These are phyloP conservation scores for Sussaba pulchella DNA, from an alignment of 2,888 invertebrate genomes.

Conservation along the genomic window DNA sequence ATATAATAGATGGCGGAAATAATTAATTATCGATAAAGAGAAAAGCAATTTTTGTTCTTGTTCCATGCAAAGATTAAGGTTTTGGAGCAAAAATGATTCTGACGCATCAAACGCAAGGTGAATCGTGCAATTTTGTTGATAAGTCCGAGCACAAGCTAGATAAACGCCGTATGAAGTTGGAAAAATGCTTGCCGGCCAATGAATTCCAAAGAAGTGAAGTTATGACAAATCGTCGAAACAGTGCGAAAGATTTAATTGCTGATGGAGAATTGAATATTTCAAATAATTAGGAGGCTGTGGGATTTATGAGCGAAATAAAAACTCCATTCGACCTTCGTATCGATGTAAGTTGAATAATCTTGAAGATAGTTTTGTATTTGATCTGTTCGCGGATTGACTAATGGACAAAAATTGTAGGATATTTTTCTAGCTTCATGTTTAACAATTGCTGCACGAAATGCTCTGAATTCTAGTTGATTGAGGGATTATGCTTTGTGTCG, in stretches of 20 bases:
- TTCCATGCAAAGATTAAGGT: background rate
- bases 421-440: too few relatives aligned
- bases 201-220: background rate
- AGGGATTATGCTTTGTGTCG: too few relatives aligned
- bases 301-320: background rate
- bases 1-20: background rate
- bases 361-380: background rate
- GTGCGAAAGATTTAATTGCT: background rate
- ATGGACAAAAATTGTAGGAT: too few relatives aligned
- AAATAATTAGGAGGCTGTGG: background rate
- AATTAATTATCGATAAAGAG: background rate
- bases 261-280: background rate
- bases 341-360: conserved; percentile 12
- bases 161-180: background rate
- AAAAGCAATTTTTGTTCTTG: background rate
- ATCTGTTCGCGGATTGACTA: too few relatives aligned
- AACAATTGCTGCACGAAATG: too few relatives aligned
- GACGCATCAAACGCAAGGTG: conserved; percentile 41
- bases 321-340: background rate
- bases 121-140: conserved; percentile 33
- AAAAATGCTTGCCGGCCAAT: background rate
- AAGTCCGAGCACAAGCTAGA: background rate
- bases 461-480: too few relatives aligned
- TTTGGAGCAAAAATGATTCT: conserved; percentile 34
- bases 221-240: background rate